These are phyloP conservation scores for Sciurus vulgaris DNA, from an alignment of 2,797 vertebrate genomes.

Conservation along the genomic window DNA sequence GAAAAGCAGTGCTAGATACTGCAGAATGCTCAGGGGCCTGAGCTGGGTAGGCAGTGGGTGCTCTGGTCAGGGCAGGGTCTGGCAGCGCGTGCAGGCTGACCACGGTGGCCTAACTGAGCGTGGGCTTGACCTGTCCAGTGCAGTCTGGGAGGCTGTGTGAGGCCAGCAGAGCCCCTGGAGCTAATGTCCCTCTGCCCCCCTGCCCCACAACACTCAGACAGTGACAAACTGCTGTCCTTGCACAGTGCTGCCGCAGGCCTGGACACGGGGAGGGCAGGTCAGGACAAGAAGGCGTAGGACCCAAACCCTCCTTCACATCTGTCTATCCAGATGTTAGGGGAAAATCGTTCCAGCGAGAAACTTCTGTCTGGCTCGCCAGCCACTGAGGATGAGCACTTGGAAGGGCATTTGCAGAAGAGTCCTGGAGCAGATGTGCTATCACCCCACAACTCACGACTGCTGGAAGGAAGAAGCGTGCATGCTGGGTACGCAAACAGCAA, in stretches of 20 bases:
- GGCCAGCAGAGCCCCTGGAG: neutral
- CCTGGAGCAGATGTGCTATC: neutral
- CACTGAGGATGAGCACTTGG: neutral
- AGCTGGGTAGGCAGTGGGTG: neutral
- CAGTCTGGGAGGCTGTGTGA: neutral
- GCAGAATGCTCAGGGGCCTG: neutral
- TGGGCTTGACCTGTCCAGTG: neutral
- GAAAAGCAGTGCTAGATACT: neutral
- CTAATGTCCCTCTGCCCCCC: neutral
- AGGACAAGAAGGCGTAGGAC: neutral
- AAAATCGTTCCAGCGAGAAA: neutral
- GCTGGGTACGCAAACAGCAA: neutral
- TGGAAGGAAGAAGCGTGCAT: slow-evolving; percentile 5
- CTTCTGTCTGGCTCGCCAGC: neutral
- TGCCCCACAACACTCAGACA: neutral
- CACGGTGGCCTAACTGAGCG: neutral
- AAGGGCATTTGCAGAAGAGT: neutral
- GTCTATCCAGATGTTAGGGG: neutral
- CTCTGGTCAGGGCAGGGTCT: neutral
- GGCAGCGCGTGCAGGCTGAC: neutral
- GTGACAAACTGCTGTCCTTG: neutral
- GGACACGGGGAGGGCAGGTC: neutral
- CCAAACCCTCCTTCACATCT: neutral
- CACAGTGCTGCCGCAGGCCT: neutral
- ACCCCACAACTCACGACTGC: neutral